Evolutionary conservation across 2,113 vertebrate species (phyloP).

Genomic region (Gymnocephalus cernua): DNA sequence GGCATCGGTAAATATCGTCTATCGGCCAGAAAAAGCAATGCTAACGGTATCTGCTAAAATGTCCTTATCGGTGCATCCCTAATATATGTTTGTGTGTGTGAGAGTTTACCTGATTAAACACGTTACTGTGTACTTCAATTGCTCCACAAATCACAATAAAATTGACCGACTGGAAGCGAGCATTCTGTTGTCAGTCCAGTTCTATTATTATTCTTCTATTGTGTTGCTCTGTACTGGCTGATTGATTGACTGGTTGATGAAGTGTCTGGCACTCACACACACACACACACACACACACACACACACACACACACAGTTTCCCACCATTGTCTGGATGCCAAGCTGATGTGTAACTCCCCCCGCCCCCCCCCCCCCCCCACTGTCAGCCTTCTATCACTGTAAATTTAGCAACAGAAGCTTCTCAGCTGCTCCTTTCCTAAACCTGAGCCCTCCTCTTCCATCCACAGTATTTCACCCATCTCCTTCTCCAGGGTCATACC

Average conservation of each 20-base stretch:
- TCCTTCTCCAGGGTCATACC: slow-evolving; percentile 83
- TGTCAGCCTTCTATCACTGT: slow-evolving; percentile 72
- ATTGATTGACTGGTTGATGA: slow-evolving; percentile 41
- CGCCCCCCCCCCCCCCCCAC: neutral
- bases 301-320: slow-evolving; percentile 38
- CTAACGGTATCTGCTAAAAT: too few relatives aligned
- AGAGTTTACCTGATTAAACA: too few relatives aligned
- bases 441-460: slow-evolving; percentile 83
- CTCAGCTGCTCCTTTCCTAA: slow-evolving; percentile 83
- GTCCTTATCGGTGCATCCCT: too few relatives aligned
- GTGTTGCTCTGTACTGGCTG: slow-evolving; percentile 2
- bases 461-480: slow-evolving; percentile 81
- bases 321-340: slow-evolving; percentile 80
- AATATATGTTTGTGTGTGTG: too few relatives aligned
- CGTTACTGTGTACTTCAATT: neutral
- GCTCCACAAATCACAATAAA: neutral
- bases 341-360: slow-evolving; percentile 69
- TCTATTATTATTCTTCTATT: slow-evolving; percentile 32
- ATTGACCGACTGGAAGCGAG: too few relatives aligned
- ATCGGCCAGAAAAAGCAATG: too few relatives aligned
- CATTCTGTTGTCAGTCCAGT: neutral
- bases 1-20: too few relatives aligned
- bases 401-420: slow-evolving; percentile 91
- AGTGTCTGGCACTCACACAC: slow-evolving; percentile 13
- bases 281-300: slow-evolving; percentile 43